Conservation (phyloP, 53 echinoderm and acorn worm genomes). For the Echinometra lucunter region DNA sequence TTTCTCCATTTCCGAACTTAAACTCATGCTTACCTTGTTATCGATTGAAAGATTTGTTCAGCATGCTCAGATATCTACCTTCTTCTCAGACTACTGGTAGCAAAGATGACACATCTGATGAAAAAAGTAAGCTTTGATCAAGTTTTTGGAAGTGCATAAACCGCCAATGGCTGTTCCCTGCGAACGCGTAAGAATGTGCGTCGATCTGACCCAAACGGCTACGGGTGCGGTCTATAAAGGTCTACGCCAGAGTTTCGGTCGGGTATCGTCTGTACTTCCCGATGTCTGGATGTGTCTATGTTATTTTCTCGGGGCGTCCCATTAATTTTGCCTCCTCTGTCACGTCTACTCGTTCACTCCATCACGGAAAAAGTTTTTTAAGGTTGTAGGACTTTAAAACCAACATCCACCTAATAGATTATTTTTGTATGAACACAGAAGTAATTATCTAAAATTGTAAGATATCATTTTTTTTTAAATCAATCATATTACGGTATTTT, state of each 20-base stretch:
- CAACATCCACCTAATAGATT: neutral
- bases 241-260: slow-evolving; percentile 41
- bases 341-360: neutral
- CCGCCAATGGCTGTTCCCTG: neutral
- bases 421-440: neutral
- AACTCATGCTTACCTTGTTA: neutral
- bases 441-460: neutral
- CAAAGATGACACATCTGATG: neutral
- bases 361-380: neutral
- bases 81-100: neutral
- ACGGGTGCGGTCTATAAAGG: neutral
- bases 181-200: neutral
- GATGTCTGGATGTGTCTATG: neutral
- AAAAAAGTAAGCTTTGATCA: neutral
- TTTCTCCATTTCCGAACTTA: neutral
- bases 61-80: neutral
- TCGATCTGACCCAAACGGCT: neutral
- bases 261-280: neutral
- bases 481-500: too few species aligned
- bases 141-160: neutral
- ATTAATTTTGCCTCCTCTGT: neutral
- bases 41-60: neutral
- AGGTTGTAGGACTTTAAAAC: neutral
- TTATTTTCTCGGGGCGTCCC: neutral
- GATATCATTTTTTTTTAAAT: too few species aligned